Base-by-base conservation (phyloP, 2,113 vertebrate genomes). In the Anas platyrhynchos region DNA sequence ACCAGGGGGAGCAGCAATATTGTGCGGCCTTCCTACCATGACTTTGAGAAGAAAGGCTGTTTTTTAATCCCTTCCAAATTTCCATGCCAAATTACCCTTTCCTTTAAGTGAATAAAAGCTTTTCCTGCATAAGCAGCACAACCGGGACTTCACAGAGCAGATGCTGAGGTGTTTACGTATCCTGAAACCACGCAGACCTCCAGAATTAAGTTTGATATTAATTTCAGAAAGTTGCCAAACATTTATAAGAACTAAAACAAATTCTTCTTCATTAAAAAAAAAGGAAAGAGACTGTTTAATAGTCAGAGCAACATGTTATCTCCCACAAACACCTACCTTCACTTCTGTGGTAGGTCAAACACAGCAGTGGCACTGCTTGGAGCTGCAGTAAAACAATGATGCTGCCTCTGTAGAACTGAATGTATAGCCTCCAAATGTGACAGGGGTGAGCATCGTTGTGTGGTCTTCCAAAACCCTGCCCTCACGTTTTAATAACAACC, bases 351-450 rank as follows among this genome's bases (percentile, higher is more conserved):
- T 3, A 31, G 72, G 3, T 63, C 29, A 83, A 68, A 44, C 6
- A 32, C 32, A 63, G 43, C 48, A 55, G 43, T 9, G 12, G 44
- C 82, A 82, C 11, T 1, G 0, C 26, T 3, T 65, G 61, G 63
- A 79, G 55, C 20, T 22, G 29, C 2, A 6, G 74, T 61, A 38
- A 74, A 22, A 50, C 31, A 69, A 6, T 7, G 36, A 46, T 21
- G 62, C 36, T 1, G 2, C 11, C 11, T 48, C 52, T 34, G 34
- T n/a, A 3, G n/a, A 56, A 32, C 11, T 4, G 0, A 17, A 25
- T 34, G 32, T 7, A 29, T 6, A 54, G 63, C n/a, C 58, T 65
- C 31, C 56, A 69, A 22, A 48, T 48, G 12, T 48, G 79, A 54
- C 43, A 54, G 22, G 0, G 7, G 26, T 34, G 41, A 61, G 38